Base-by-base conservation (phyloP, 2,797 vertebrate genomes). In the Hippoglossus hippoglossus region DNA sequence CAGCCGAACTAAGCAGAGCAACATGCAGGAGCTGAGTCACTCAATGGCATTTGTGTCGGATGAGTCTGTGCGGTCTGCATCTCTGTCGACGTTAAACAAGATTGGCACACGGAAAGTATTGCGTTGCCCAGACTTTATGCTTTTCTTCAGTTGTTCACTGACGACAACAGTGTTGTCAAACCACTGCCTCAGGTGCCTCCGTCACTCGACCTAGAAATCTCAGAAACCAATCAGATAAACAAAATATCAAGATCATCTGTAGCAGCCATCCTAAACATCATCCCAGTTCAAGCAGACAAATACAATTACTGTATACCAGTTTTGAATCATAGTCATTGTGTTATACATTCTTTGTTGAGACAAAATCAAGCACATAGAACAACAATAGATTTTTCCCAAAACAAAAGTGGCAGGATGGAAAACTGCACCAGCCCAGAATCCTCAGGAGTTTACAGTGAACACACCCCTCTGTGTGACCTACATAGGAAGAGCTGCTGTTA, bases 381-480 rank as follows among this genome's bases (percentile, higher is more conserved):
- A 56, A 52, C 26, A 6, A 3, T 21, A 53, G 9, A 15, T 74
- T 82, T 69, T 81, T 50, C 53, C 41, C 62, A 36, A 80, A 75
- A 79, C 49, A 77, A 85, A 84, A 58, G 63, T 78, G 69, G 24
- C 56, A 53, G 58, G 59, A 85, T 89, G 66, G 44, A 87, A 85
- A 89, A 92, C 74, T 87, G 51, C 58, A 68, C 60, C 25, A 75
- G 83, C 58, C 9, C n/a, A 44, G 53, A 79, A 79, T 89, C 63
- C 85, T 84, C 76, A 56, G 64, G 79, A 79, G 81, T 73, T 74
- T 78, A 36, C 67, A 76, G 67, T 61, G 57, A 80, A 53, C 55
- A 67, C 63, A 71, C 61, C 74, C 69, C 63, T 76, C 52, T 69
- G 70, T 80, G 47, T 92, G 86, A 86, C 84, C 88, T 90, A 84